Base-by-base conservation (phyloP, 2,113 vertebrate genomes). In the Corynorhinus townsendii region DNA sequence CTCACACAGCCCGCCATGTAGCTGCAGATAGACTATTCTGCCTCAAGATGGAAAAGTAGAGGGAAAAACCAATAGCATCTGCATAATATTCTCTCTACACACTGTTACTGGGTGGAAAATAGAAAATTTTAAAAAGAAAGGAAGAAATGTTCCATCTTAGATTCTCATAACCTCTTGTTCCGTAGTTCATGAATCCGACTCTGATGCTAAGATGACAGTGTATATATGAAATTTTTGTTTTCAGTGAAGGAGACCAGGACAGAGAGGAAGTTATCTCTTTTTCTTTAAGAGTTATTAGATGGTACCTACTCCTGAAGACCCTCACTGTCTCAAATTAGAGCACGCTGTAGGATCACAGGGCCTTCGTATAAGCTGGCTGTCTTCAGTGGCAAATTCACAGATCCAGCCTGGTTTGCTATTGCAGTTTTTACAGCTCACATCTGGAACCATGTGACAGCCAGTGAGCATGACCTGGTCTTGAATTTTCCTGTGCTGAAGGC, bases 331-430 rank as follows among this genome's bases (percentile, higher is more conserved):
- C 99, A 98, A 5, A 99, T 99, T 92, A 99, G 97, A 1, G 99
- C 99, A 22, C 99, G 98, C 94, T 99, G 99, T 98, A 99, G 98
- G 98, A 99, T 99, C 87, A 99, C 99, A 0, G 99, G 99, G 5
- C 99, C 99, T 82, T 99, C 99, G 99, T 99, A 97, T 99, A 99
- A 89, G 99, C 98, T 99, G 99, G 98, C 99, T 99, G 98, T 99
- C 99, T 98, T 99, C 99, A 0, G 99, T 99, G 75, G 99, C 99
- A 95, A 99, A 99, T 98, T 99, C 99, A 90, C 99, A 99, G 98
- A 99, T 99, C 99, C 99, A 99, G n/a, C 99, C 99, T 97, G 99
- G 98, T 97, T 99, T 99, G 98, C 99, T 99, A 98, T 99, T 99
- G 99, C 99, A 99, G 98, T 99, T 99, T 97, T 99, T 99, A 98